Evolutionary conservation across 2,888 invertebrate genomes (phyloP).

Genomic region (Isotomurus palustris): DNA sequence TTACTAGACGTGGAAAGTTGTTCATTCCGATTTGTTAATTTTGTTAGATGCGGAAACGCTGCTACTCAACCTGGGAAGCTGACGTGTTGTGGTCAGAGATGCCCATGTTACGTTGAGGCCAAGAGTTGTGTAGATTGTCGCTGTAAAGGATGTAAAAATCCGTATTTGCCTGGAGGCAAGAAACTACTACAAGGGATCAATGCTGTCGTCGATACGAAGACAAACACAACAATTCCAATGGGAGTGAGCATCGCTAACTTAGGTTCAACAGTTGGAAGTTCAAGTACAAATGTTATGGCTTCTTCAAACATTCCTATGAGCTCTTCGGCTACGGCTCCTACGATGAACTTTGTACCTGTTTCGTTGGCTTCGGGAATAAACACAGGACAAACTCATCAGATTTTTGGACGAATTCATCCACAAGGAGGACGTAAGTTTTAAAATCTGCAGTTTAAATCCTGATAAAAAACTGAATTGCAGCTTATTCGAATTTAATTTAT

Average conservation of each 20-base stretch:
- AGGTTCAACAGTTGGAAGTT: neutral
- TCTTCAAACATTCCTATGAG: neutral
- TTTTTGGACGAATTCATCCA: conserved; percentile 4
- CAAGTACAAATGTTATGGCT: neutral
- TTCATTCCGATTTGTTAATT: conserved; percentile 1
- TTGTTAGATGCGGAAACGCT: conserved; percentile 83
- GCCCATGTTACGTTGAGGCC: conserved; percentile 88
- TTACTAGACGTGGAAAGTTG: neutral
- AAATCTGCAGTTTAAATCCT: too few species aligned
- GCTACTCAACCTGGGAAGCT: conserved; percentile 82
- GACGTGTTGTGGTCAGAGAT: conserved; percentile 89
- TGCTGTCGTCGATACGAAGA: conserved; percentile 36
- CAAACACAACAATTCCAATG: conserved; percentile 27
- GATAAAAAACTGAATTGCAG: neutral
- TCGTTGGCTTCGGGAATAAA: neutral
- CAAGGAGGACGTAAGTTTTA: too few species aligned
- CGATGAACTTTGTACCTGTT: conserved; percentile 8
- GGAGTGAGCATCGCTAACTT: neutral
- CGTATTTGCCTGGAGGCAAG: conserved; percentile 74
- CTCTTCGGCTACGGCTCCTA: neutral
- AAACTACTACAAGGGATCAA: conserved; percentile 55
- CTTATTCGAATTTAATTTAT: neutral
- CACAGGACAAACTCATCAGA: neutral
- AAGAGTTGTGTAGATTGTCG: conserved; percentile 83
- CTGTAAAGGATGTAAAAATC: conserved; percentile 89